Conservation (phyloP, 2,113 vertebrate species). For the Muscicapa adusta region DNA sequence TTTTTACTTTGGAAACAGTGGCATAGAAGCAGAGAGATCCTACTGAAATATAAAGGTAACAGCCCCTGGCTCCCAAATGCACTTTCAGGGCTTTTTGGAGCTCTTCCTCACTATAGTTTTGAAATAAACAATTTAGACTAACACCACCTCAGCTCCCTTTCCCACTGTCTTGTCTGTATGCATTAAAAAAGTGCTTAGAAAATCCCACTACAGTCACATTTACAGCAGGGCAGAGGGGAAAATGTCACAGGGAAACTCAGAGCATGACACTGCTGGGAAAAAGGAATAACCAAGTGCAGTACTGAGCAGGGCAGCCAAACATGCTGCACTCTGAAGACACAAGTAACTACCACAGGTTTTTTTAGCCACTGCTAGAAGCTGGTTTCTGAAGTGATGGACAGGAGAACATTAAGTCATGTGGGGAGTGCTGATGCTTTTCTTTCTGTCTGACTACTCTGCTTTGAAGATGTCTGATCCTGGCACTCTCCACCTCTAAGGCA, state of each 20-base stretch:
- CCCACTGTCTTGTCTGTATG: neutral
- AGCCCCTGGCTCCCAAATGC: neutral
- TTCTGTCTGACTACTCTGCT: accelerated
- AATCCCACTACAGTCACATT: neutral
- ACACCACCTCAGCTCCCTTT: neutral
- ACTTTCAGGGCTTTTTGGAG: neutral
- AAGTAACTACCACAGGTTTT: neutral
- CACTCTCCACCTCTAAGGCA: neutral
- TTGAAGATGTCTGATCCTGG: neutral
- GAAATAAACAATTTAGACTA: conserved; percentile 16
- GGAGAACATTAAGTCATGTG: accelerated
- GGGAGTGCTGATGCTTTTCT: neutral
- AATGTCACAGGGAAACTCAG: neutral
- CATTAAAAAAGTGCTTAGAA: neutral
- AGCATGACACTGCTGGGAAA: neutral
- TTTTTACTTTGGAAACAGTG: neutral
- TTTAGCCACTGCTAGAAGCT: neutral
- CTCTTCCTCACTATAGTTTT: neutral
- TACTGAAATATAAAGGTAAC: neutral
- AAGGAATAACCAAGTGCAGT: neutral
- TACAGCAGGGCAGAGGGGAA: neutral
- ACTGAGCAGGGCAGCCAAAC: neutral
- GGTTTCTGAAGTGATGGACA: neutral
- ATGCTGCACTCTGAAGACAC: neutral
- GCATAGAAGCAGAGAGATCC: neutral